phyloP scores from a whole-genome alignment of 1,140 invertebrate species.

The Danaus melanippus region DNA sequence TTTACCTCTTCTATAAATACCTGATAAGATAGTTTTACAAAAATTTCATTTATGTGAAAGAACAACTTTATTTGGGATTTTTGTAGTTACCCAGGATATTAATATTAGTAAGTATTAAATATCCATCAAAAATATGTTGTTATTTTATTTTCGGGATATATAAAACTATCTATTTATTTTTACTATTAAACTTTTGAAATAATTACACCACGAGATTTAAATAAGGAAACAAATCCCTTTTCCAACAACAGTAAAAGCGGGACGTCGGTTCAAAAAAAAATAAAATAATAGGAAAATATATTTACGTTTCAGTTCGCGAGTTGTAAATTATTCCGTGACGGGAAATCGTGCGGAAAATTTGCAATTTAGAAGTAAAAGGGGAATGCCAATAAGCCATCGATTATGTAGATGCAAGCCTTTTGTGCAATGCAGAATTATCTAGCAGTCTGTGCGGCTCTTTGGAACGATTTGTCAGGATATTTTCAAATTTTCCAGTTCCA shows the following conservation, averaged over 20 bases:
- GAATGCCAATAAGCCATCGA: conserved; percentile 69
- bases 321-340: conserved; percentile 63
- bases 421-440: conserved; percentile 63
- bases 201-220: no score
- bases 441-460: conserved; percentile 48
- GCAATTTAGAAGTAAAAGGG: conserved; percentile 69
- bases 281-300: conserved; percentile 36
- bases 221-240: not conserved
- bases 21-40: no score
- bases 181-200: no score
- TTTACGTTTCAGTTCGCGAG: conserved; percentile 55
- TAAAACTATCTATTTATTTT: no score
- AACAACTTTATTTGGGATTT: no score
- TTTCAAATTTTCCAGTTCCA: conserved; percentile 29
- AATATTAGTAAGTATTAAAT: no score
- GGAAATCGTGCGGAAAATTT: conserved; percentile 70
- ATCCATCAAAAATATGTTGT: no score
- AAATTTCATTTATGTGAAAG: no score
- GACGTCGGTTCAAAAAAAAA: conserved; percentile 18
- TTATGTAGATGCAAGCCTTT: conserved; percentile 66
- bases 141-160: no score
- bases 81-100: no score
- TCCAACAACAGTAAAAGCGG: conserved; percentile 15
- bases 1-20: not conserved
- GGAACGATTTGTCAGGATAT: conserved; percentile 61